Evolutionary conservation across 2,113 vertebrate genomes (phyloP).

Genomic region (Zosterops lateralis): DNA sequence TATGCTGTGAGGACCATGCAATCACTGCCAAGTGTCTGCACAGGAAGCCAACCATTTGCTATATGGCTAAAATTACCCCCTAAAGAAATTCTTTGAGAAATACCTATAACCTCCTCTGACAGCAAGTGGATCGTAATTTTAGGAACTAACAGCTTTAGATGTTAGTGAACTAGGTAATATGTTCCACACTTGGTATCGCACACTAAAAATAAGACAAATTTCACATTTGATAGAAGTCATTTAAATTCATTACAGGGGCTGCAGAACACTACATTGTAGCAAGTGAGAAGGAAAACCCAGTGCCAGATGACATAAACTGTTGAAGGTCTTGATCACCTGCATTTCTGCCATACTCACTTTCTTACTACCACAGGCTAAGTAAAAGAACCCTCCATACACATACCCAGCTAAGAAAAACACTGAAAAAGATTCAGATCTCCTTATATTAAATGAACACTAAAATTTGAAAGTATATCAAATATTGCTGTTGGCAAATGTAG

Average conservation of each 20-base stretch:
- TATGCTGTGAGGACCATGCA: neutral
- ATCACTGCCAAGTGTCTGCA: neutral
- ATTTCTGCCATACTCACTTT: neutral
- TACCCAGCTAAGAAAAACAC: neutral
- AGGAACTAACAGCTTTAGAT: conserved; percentile 46
- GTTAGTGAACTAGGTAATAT: conserved; percentile 24
- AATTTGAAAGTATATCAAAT: neutral
- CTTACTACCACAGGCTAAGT: neutral
- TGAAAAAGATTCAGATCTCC: neutral
- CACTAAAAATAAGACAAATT: neutral
- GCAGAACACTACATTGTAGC: neutral
- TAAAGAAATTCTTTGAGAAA: conserved; percentile 44
- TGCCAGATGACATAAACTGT: neutral
- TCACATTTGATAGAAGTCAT: neutral
- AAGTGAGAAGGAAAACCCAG: neutral
- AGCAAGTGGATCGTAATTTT: conserved; percentile 24
- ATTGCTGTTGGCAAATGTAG: neutral
- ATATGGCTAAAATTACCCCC: conserved; percentile 8
- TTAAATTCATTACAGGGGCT: conserved; percentile 8
- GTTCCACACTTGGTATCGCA: neutral
- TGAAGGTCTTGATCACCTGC: neutral
- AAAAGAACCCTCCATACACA: neutral
- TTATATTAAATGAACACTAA: neutral
- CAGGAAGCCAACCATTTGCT: conserved; percentile 29
- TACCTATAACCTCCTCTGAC: neutral